phyloP scores from a whole-genome alignment of 2,113 vertebrate genomes.

The Neogale vison region DNA sequence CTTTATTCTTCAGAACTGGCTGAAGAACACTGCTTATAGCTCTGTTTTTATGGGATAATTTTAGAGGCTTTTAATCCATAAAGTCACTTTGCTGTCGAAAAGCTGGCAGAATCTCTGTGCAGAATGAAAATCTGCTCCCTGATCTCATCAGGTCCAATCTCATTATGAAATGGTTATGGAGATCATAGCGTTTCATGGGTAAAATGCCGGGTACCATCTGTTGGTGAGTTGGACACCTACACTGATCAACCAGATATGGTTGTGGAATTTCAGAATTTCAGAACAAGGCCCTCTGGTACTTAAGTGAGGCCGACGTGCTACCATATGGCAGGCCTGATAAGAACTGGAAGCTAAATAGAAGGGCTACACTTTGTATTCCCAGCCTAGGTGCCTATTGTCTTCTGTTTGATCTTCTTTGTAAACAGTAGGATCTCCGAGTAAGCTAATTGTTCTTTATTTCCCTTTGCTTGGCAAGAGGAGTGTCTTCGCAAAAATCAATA shows the following conservation, averaged over 20 bases:
- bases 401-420: constrained; percentile 77
- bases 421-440: constrained; percentile 37
- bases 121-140: constrained; percentile 42
- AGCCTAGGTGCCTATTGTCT: constrained; percentile 56
- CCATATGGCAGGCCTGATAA: neutral
- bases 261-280: constrained; percentile 55
- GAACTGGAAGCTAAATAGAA: constrained; percentile 46
- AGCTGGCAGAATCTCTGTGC: neutral
- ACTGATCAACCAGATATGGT: constrained; percentile 41
- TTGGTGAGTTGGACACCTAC: constrained; percentile 8
- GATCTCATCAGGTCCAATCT: constrained; percentile 48
- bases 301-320: constrained; percentile 44
- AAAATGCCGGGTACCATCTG: constrained; percentile 42
- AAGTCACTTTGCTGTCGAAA: constrained; percentile 51
- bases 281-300: constrained; percentile 53
- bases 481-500: constrained; percentile 50
- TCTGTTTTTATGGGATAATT: constrained; percentile 38
- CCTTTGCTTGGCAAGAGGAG: constrained; percentile 66
- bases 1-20: constrained; percentile 35
- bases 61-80: constrained; percentile 39
- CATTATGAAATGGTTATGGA: constrained; percentile 54
- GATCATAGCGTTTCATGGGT: constrained; percentile 28
- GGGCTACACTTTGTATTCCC: constrained; percentile 50
- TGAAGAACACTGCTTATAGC: constrained; percentile 1
- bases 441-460: constrained; percentile 72